phyloP scores from a whole-genome alignment of 2,888 invertebrate genomes.

The Phorcus lineatus region DNA sequence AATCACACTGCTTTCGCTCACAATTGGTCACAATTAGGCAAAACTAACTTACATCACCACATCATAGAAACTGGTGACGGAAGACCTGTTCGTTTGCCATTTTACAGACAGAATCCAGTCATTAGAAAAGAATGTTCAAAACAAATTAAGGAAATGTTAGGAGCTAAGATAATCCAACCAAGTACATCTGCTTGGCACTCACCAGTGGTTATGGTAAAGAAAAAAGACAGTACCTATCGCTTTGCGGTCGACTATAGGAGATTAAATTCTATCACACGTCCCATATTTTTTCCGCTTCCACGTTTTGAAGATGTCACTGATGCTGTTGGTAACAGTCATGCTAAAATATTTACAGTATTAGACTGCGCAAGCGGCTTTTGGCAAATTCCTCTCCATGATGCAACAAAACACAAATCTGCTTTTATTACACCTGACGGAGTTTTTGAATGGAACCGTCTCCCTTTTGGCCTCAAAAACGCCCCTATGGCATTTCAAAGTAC shows the following conservation, averaged over 20 bases:
- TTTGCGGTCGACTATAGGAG: slow-evolving; percentile 34
- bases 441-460: slow-evolving; percentile 21
- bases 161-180: neutral
- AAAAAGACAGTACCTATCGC: slow-evolving; percentile 20
- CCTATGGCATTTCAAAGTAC: slow-evolving; percentile 15
- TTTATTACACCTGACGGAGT: slow-evolving; percentile 28
- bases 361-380: slow-evolving; percentile 34
- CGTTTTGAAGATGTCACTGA: slow-evolving; percentile 33
- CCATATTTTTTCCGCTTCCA: slow-evolving; percentile 26
- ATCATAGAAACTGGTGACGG: neutral
- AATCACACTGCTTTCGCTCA: slow-evolving; percentile 19
- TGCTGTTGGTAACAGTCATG: slow-evolving; percentile 24
- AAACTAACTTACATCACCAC: neutral
- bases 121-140: slow-evolving; percentile 14
- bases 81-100: neutral
- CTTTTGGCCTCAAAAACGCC: slow-evolving; percentile 27
- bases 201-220: slow-evolving; percentile 30
- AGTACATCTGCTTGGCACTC: slow-evolving; percentile 7
- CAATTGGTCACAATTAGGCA: slow-evolving; percentile 13
- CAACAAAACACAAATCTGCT: slow-evolving; percentile 31
- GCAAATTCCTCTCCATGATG: slow-evolving; percentile 32
- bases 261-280: slow-evolving; percentile 26
- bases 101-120: neutral
- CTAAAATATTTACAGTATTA: slow-evolving; percentile 29
- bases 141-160: neutral